phyloP scores from a whole-genome alignment of 2,888 invertebrate genomes.

The Platycnemis pennipes region DNA sequence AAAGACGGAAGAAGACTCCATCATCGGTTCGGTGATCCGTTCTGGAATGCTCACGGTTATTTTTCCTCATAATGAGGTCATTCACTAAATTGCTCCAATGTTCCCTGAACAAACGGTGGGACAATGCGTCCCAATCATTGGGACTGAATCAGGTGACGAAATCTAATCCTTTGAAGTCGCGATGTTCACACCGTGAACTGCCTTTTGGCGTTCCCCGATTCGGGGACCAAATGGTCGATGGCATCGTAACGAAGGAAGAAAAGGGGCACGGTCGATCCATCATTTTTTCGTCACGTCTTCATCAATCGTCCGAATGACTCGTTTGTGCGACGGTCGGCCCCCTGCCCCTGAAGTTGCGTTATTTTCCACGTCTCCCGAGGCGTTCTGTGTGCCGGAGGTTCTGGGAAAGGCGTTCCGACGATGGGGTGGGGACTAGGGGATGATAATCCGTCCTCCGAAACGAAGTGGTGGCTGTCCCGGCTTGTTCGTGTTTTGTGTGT shows the following conservation, averaged over 20 bases:
- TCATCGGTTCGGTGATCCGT: no score
- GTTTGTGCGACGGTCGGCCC: not conserved
- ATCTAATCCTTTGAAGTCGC: not conserved
- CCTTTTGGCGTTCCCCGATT: not conserved
- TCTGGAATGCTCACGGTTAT: no score
- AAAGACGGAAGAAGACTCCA: no score
- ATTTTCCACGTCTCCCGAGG: not conserved
- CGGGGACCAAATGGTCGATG: not conserved
- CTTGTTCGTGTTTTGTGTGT: not conserved
- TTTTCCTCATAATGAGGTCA: not conserved
- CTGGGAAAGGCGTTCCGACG: not conserved
- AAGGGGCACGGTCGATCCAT: not conserved
- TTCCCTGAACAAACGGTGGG: no score
- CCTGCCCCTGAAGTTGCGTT: not conserved
- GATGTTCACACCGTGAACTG: not conserved
- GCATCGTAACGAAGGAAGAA: not conserved
- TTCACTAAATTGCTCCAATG: not conserved
- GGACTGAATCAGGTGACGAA: not conserved
- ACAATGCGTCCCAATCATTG: not conserved
- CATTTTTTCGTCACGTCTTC: constrained; percentile 31
- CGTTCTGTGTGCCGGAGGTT: not conserved
- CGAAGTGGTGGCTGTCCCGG: not conserved
- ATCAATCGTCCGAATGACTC: not conserved
- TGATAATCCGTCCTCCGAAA: not conserved
- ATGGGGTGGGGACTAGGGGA: not conserved